Conservation (phyloP, 2,888 invertebrate species). For the Macaria liturata region DNA sequence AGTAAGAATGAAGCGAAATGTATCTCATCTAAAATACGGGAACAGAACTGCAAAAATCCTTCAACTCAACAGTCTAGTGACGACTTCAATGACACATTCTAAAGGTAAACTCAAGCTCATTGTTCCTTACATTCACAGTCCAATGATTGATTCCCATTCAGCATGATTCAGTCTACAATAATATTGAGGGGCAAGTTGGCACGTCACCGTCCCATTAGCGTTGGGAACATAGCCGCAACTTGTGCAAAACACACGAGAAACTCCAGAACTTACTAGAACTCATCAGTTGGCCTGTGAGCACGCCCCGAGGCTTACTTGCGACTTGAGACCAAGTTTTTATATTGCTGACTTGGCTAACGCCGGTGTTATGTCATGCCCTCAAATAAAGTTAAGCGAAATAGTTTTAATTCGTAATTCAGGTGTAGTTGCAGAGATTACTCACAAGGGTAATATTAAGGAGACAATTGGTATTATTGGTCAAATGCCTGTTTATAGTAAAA, state of each 20-base stretch:
- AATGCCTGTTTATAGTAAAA: too few species aligned
- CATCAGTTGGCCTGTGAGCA: constrained; percentile 67
- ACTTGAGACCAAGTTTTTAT: constrained; percentile 59
- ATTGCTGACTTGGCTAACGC: constrained; percentile 50
- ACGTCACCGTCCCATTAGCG: constrained; percentile 46
- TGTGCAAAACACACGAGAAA: constrained; percentile 61
- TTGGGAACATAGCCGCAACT: constrained; percentile 55
- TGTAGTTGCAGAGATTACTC: too few species aligned
- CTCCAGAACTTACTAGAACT: constrained; percentile 61
- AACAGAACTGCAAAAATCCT: too few species aligned
- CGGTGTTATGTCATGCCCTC: constrained; percentile 44
- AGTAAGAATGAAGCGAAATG: too few species aligned
- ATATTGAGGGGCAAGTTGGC: constrained; percentile 31
- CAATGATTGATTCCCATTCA: constrained; percentile 8
- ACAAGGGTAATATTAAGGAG: too few species aligned
- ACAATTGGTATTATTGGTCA: too few species aligned
- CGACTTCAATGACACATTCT: too few species aligned
- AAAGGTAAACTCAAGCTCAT: too few species aligned
- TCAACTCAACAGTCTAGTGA: too few species aligned
- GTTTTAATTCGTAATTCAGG: too few species aligned
- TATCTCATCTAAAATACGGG: too few species aligned
- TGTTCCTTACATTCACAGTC: not conserved
- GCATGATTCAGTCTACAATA: constrained; percentile 4
- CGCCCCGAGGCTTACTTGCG: constrained; percentile 61
- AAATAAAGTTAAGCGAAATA: not conserved